Evolutionary conservation across 2,113 vertebrate species (phyloP), one percentile per base, ranked within the genome.

Genomic region (Dascyllus trimaculatus): DNA sequence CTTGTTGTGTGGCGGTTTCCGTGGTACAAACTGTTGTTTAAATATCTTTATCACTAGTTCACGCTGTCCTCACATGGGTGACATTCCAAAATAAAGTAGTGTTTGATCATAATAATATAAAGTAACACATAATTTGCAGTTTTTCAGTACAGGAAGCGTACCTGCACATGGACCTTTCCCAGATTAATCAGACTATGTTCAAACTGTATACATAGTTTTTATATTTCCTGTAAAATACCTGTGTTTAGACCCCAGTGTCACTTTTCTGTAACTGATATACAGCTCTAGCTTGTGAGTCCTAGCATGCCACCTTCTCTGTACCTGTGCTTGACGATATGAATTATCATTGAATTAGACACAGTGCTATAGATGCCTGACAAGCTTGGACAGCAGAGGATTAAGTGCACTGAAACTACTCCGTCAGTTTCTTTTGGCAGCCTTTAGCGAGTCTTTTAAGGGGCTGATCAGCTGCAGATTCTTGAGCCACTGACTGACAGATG

Each of bases 401-500:
- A 19, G 19, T 43, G 82, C 65, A 51, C 60, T 69, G 18, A 72
- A 72, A 75, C 51, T 24, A 54, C 22, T 10, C 3, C 60, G 48
- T 32, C 74, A 68, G 63, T 29, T 52, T 61, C 40, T 54, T 24
- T n/a, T 40, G 24, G 60, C 60, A 75, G 82, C 52, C n/a, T 79
- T 76, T 77, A 61, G 38, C 61, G 13, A 49, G 51, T 22, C 11
- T 67, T 60, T 53, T 6, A 66, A 62, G 14, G 35, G 64, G 66
- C 59, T 62, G 63, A 8, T 76, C 70, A 77, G 72, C 79, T 75
- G 71, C 77, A 68, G 63, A 56, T 57, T 61, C 18, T 53, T 62
- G 32, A 45, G 13, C 48, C 77, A 38, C 68, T 74, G 45, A 78
- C 19, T 88, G 88, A 89, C 85, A 91, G 65, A 72, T 85, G 59